phyloP scores from a whole-genome alignment of 2,888 invertebrate genomes.

The Athetis lepigone region DNA sequence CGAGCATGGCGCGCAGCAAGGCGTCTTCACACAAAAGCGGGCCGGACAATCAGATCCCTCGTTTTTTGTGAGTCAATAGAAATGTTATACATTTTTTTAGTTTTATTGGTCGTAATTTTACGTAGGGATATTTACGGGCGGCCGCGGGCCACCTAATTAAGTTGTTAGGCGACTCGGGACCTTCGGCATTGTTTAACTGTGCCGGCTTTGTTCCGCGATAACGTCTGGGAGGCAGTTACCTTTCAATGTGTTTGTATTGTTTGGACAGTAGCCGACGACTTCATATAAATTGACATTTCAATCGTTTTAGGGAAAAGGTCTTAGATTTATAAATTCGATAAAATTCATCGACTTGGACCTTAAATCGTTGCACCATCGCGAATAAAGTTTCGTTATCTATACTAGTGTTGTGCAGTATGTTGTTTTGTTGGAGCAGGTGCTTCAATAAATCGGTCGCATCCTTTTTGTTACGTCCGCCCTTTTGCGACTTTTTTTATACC shows the following conservation, averaged over 20 bases:
- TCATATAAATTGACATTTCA: conserved; percentile 69
- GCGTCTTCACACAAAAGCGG: conserved; percentile 86
- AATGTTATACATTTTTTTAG: conserved; percentile 90
- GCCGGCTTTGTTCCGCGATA: conserved; percentile 82
- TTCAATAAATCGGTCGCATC: conserved; percentile 73
- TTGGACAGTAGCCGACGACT: conserved; percentile 82
- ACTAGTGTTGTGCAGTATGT: conserved; percentile 26
- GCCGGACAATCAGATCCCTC: conserved; percentile 86
- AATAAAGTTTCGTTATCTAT: conserved; percentile 48
- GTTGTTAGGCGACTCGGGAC: conserved; percentile 87
- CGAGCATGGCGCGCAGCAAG: conserved; percentile 79
- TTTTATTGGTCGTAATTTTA: conserved; percentile 90
- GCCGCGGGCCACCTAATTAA: conserved; percentile 89
- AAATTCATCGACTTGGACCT: conserved; percentile 1
- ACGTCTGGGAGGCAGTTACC: conserved; percentile 76
- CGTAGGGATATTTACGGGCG: conserved; percentile 89
- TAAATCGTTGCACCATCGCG: conserved; percentile 19
- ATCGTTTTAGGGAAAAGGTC: conserved; percentile 43
- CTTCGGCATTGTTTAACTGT: conserved; percentile 86
- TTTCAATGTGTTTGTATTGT: conserved; percentile 78
- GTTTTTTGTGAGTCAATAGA: conserved; percentile 89
- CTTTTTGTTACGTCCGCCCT: conserved; percentile 67
- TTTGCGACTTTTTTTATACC: conserved; percentile 50
- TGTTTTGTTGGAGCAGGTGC: conserved; percentile 49
- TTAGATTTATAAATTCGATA: conserved; percentile 21